Evolutionary conservation across 2,113 vertebrate genomes (phyloP).

Genomic region (Phasianus colchicus): DNA sequence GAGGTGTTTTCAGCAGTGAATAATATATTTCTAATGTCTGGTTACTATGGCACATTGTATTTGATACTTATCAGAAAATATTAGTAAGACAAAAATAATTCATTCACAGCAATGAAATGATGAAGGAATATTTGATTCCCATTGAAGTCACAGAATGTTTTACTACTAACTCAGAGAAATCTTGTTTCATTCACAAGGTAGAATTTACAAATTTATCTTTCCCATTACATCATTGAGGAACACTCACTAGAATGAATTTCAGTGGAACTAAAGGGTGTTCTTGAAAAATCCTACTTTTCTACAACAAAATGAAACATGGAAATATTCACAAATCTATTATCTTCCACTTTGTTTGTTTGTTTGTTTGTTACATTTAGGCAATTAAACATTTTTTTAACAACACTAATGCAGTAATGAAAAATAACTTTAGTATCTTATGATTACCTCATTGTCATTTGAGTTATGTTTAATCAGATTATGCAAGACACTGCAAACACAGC

Average conservation of each 20-base stretch:
- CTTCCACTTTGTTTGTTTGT: background rate
- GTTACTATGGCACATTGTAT: background rate
- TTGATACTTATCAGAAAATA: background rate
- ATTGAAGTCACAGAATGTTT: background rate
- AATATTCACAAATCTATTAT: background rate
- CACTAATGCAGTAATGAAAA: background rate
- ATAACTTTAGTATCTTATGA: background rate
- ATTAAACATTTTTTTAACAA: background rate
- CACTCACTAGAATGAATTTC: background rate
- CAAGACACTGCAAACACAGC: background rate
- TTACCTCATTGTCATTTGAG: background rate
- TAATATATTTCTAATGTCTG: background rate
- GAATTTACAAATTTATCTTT: background rate
- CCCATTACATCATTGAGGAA: accelerated
- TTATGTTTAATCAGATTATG: background rate
- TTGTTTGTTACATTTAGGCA: background rate
- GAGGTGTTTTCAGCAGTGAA: background rate
- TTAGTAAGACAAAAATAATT: background rate
- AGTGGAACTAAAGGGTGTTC: background rate
- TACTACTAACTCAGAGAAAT: background rate
- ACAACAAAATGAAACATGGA: background rate
- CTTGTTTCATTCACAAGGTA: background rate
- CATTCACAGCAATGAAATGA: background rate
- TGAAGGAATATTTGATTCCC: background rate
- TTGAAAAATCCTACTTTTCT: background rate